Conservation (phyloP, 2,797 vertebrate species). For the Sebastes matsubarae region DNA sequence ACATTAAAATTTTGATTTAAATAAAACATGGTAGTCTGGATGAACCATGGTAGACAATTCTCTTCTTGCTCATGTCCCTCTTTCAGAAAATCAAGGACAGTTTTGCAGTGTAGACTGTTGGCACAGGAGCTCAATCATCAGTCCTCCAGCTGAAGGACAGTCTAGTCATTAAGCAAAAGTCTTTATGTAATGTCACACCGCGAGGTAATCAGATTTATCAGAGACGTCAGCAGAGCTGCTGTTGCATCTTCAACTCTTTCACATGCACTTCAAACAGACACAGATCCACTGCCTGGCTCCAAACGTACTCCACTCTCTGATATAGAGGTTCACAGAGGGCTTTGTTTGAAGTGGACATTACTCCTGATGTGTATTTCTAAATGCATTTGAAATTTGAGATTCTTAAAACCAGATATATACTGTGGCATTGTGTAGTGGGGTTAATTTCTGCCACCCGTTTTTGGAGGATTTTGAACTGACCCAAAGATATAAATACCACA, state of each 20-base stretch:
- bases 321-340: slow-evolving; percentile 17
- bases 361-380: slow-evolving; percentile 13
- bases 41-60: neutral
- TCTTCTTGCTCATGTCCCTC: neutral
- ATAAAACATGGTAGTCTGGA: neutral
- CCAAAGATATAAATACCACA: neutral
- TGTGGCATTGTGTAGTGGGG: neutral
- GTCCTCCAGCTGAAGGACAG: neutral
- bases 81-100: neutral
- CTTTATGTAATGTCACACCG: neutral
- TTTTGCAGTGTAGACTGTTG: neutral
- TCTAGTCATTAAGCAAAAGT: neutral
- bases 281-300: neutral
- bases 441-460: slow-evolving; percentile 12
- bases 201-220: neutral
- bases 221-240: neutral
- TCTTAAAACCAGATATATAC: neutral
- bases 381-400: slow-evolving; percentile 13
- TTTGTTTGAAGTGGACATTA: slow-evolving; percentile 48
- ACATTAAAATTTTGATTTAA: neutral
- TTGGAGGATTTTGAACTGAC: neutral
- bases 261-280: slow-evolving; percentile 35
- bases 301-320: slow-evolving; percentile 7
- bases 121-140: neutral
- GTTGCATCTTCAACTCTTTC: slow-evolving; percentile 11